Percentiles rank a stretch among this genome's conserved stretches.
phyloP scores from a whole-genome alignment of 1,140 invertebrate species.

The Magallana angulata region DNA sequence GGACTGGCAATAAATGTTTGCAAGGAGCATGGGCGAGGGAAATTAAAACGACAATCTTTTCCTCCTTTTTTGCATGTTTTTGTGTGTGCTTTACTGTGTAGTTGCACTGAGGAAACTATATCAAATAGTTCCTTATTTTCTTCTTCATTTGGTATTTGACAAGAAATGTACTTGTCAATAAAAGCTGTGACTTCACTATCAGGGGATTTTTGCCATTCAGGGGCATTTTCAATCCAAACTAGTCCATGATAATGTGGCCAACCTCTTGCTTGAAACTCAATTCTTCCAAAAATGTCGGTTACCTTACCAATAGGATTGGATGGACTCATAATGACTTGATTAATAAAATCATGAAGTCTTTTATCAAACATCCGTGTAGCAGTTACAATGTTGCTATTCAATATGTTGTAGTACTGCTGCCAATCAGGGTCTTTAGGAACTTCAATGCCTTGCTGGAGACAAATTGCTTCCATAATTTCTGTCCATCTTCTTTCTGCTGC shows the following conservation, averaged over 20 bases:
- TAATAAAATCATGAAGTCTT: conserved; percentile 38
- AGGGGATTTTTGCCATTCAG: conserved; percentile 56
- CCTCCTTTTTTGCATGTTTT: conserved; percentile 50
- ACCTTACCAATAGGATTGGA: conserved; percentile 53
- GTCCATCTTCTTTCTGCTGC: conserved; percentile 21
- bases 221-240: conserved; percentile 76
- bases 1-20: conserved; percentile 24
- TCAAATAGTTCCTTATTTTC: conserved; percentile 31
- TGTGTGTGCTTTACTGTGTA: conserved; percentile 45
- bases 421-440: not conserved
- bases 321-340: conserved; percentile 45
- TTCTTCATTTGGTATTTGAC: conserved; percentile 10
- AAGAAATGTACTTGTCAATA: conserved; percentile 52
- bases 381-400: conserved; percentile 27
- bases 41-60: conserved; percentile 58
- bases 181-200: conserved; percentile 43
- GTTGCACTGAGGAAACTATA: conserved; percentile 37
- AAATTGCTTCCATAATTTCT: conserved; percentile 18
- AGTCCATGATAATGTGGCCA: conserved; percentile 78
- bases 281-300: conserved; percentile 66
- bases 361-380: conserved; percentile 16
- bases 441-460: not conserved
- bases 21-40: conserved; percentile 41
- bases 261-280: conserved; percentile 80
- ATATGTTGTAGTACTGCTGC: conserved; percentile 23